Evolutionary conservation across 2,113 vertebrate species (phyloP).

Genomic region (Corydoras maculifer): DNA sequence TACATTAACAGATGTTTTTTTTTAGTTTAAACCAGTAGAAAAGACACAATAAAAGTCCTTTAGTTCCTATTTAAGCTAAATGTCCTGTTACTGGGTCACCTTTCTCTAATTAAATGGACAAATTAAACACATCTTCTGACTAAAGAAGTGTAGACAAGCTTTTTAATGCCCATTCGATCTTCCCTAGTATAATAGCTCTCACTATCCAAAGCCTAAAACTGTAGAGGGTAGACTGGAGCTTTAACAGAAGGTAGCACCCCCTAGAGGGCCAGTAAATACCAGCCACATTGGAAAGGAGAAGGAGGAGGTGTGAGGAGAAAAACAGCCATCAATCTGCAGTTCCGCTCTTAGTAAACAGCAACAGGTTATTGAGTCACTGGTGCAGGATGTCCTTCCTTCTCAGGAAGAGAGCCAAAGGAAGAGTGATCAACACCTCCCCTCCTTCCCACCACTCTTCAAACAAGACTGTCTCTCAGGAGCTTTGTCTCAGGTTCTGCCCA

Average conservation of each 20-base stretch:
- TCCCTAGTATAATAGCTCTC: not conserved
- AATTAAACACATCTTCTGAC: not conserved
- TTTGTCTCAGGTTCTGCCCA: slow-evolving; percentile 20
- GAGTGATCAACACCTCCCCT: slow-evolving; percentile 42
- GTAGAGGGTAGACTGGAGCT: not conserved
- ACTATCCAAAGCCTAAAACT: not conserved
- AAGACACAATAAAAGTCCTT: not conserved
- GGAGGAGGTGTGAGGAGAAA: slow-evolving; percentile 71
- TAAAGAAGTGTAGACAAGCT: not conserved
- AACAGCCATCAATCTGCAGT: slow-evolving; percentile 68
- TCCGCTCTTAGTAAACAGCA: slow-evolving; percentile 78
- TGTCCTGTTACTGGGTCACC: not conserved
- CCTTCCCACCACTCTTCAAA: slow-evolving; percentile 28
- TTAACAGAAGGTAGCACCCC: slow-evolving; percentile 55
- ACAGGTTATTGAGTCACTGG: slow-evolving; percentile 79
- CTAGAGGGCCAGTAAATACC: slow-evolving; percentile 45
- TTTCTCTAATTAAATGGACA: not conserved
- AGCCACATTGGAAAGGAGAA: not conserved
- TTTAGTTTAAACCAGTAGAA: not conserved
- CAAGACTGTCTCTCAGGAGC: slow-evolving; percentile 24
- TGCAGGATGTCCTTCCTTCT: slow-evolving; percentile 88
- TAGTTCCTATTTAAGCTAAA: not conserved
- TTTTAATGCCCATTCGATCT: not conserved
- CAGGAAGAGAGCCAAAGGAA: slow-evolving; percentile 55
- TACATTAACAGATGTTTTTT: not conserved